Evolutionary conservation across 2,797 vertebrate species (phyloP), one percentile per base, ranked within the genome.

Genomic region (Leptatherina wallacei): DNA sequence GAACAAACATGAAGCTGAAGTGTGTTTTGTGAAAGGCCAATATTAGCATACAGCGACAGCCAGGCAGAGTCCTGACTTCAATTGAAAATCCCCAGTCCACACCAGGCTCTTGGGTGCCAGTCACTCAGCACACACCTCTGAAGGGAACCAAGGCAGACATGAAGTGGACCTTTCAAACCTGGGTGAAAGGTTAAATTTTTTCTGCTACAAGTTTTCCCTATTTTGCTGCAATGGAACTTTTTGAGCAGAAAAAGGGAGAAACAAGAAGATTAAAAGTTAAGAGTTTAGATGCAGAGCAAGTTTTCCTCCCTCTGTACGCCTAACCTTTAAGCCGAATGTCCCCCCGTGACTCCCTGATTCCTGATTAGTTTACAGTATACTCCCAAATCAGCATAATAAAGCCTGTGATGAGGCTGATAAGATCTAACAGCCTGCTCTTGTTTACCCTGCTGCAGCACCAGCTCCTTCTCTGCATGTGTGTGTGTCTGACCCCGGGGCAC

Each of bases 1-100:
- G 88, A 87, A 79, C 81, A 89, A 91, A 92, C 90, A 88, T 73
- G 75, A 79, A 86, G 75, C 79, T 74, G 83, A 89, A 90, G 91
- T 85, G 93, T 91, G 91, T 94, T 93, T 88, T 85, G 89, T 88
- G 93, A 88, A 95, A 95, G 93, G 94, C 92, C 93, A 94, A 83
- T 58, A 95, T 95, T 95, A 93, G 93, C 94, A 94, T 94, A 94
- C 27, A 86, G 82, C 85, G 74, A 91, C 88, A 90, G 86, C 68
- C 88, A 85, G 84, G 60, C 81, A n/a, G 76, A 78, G 84, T 81
- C 86, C 85, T 84, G 89, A 92, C 91, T 84, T 80, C 88, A 87
- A 84, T 91, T 89, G 87, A 84, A 82, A 89, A 81, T 73, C 81
- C 75, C 81, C 0, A 44, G 77, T 83, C 79, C 78, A 54, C 40